phyloP scores from a whole-genome alignment of 64 coral and sea anemone genomes.

The Stylophora pistillata region DNA sequence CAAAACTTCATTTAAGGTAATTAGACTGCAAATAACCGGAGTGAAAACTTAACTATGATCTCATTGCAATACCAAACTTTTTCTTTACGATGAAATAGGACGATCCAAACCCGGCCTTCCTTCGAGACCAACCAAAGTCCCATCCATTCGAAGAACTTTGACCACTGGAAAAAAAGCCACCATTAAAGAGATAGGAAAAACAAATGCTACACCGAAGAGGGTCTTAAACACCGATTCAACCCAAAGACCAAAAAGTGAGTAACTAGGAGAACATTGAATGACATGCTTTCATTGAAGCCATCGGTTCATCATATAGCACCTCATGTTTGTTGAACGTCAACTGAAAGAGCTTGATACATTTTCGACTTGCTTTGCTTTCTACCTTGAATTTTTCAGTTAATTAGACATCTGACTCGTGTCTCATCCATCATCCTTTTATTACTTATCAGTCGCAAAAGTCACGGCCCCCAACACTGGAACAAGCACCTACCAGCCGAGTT shows the following conservation, averaged over 20 bases:
- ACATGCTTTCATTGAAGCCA: no score
- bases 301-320: no score
- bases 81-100: not conserved
- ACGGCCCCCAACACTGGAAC: not conserved
- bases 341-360: no score
- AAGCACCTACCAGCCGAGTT: not conserved
- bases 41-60: no score
- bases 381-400: no score
- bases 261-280: not conserved
- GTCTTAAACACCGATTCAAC: not conserved
- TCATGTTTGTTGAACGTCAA: no score
- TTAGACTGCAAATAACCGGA: no score
- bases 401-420: no score
- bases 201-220: not conserved
- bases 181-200: not conserved
- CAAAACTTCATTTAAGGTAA: no score
- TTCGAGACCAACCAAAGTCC: constrained; percentile 1
- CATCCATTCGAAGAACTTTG: not conserved
- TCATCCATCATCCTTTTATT: not conserved
- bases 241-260: constrained; percentile 6
- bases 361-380: no score
- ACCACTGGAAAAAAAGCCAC: not conserved
- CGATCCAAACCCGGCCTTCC: not conserved
- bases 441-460: not conserved
- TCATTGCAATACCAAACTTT: not conserved